A percentile compares a stretch with the other conserved stretches of the same genome.
phyloP scores from a whole-genome alignment of 2,113 vertebrate genomes.

The Mobula hypostoma region DNA sequence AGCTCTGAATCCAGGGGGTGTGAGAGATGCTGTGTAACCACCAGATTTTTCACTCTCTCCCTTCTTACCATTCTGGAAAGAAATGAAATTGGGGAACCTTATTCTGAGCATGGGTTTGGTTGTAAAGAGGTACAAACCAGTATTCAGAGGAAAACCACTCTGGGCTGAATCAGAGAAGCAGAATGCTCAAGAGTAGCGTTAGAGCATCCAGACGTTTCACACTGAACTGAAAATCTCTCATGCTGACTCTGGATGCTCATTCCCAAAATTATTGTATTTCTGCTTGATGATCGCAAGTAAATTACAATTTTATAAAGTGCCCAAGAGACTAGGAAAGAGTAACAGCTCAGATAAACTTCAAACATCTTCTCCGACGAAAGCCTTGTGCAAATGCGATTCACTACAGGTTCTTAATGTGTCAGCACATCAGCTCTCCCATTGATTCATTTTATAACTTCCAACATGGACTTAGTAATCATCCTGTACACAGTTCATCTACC shows the following conservation, averaged over 20 bases:
- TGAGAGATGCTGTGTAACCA: neutral
- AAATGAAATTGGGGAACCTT: neutral
- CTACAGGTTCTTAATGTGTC: neutral
- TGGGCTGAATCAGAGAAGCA: neutral
- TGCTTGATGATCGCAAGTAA: neutral
- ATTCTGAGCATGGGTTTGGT: neutral
- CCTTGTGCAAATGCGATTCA: neutral
- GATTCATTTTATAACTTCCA: neutral
- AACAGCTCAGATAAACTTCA: neutral
- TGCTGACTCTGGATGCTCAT: neutral
- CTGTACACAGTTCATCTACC: neutral
- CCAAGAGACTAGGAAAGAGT: neutral
- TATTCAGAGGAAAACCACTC: neutral
- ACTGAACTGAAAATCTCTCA: neutral
- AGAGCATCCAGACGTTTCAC: neutral
- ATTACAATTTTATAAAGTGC: neutral
- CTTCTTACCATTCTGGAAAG: neutral
- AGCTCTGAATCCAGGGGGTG: neutral
- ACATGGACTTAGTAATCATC: neutral
- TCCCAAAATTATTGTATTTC: neutral
- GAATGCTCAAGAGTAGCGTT: neutral
- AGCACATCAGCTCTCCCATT: neutral
- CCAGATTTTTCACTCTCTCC: neutral
- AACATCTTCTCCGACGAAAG: neutral
- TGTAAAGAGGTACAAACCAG: neutral